Percentiles rank a stretch among this genome's conserved stretches.
Evolutionary conservation across 2,888 invertebrate species (phyloP).

Genomic region (Incurvaria masculella): DNA sequence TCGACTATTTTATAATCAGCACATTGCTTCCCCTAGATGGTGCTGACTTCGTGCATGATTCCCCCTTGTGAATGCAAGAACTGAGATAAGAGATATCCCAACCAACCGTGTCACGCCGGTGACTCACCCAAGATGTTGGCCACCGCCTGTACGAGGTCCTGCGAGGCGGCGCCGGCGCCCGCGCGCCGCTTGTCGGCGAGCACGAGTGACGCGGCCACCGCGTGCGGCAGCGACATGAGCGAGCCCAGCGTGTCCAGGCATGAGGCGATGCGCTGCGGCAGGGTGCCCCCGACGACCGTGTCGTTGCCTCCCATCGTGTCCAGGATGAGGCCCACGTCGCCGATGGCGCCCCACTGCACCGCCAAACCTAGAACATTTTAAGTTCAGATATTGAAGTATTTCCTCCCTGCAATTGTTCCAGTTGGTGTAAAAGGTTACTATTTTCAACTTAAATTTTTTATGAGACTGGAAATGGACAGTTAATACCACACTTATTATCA

Average conservation of each 20-base stretch:
- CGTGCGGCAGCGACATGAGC: conserved; percentile 86
- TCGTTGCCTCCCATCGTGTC: conserved; percentile 90
- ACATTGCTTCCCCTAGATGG: too few species aligned
- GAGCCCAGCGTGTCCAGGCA: conserved; percentile 85
- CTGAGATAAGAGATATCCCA: too few species aligned
- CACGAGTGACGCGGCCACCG: conserved; percentile 80
- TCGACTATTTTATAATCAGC: neutral
- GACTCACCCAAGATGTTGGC: conserved; percentile 78
- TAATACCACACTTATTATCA: too few species aligned
- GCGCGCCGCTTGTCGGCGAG: conserved; percentile 79
- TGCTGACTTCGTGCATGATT: too few species aligned
- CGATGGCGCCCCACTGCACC: conserved; percentile 99
- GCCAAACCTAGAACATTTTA: conserved; percentile 60
- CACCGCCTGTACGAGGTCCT: conserved; percentile 69
- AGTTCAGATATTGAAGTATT: conserved; percentile 10
- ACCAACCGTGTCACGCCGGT: neutral
- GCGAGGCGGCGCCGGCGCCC: conserved; percentile 48
- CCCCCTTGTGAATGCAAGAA: too few species aligned
- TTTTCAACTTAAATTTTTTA: too few species aligned
- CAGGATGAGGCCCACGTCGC: conserved; percentile 91
- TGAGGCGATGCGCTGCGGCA: conserved; percentile 94
- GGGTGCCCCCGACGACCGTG: conserved; percentile 89
- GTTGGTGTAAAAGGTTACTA: too few species aligned
- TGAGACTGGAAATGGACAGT: too few species aligned
- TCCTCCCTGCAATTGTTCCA: too few species aligned